phyloP scores from a whole-genome alignment of 2,888 invertebrate genomes.

The Doris montereyensis region DNA sequence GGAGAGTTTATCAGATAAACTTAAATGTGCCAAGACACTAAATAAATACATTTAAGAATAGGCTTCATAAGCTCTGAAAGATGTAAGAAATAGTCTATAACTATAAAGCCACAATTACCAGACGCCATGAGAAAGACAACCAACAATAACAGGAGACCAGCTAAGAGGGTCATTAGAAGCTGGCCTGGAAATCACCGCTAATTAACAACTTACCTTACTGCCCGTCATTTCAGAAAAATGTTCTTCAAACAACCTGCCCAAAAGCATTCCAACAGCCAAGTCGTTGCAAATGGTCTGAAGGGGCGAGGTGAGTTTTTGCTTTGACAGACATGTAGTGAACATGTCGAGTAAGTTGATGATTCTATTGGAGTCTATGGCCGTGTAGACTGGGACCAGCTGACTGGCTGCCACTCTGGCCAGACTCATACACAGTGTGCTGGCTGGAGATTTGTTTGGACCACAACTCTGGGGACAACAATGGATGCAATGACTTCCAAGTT shows the following conservation, averaged over 20 bases:
- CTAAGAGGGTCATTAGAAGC: not conserved
- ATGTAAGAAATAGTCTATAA: no score
- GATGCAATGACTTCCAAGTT: no score
- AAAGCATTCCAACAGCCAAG: conserved; percentile 59
- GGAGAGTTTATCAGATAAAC: no score
- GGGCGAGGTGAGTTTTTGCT: conserved; percentile 52
- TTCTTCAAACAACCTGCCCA: conserved; percentile 59
- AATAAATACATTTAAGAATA: no score
- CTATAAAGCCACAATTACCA: no score
- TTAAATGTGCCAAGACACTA: no score
- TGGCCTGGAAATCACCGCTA: not conserved
- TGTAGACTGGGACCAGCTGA: conserved; percentile 56
- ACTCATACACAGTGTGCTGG: conserved; percentile 59
- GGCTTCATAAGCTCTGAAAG: no score
- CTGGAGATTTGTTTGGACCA: conserved; percentile 54
- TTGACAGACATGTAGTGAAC: conserved; percentile 52
- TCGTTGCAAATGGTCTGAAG: conserved; percentile 55
- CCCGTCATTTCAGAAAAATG: conserved; percentile 62
- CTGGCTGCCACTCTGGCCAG: conserved; percentile 57
- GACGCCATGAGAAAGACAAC: no score
- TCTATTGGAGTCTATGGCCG: conserved; percentile 51
- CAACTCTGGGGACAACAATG: conserved; percentile 58
- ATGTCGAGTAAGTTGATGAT: conserved; percentile 51
- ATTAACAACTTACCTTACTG: conserved; percentile 53
- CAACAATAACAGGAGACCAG: no score